Base-by-base conservation (phyloP, 2,888 invertebrate species). In the Hofmannophila pseudospretella region DNA sequence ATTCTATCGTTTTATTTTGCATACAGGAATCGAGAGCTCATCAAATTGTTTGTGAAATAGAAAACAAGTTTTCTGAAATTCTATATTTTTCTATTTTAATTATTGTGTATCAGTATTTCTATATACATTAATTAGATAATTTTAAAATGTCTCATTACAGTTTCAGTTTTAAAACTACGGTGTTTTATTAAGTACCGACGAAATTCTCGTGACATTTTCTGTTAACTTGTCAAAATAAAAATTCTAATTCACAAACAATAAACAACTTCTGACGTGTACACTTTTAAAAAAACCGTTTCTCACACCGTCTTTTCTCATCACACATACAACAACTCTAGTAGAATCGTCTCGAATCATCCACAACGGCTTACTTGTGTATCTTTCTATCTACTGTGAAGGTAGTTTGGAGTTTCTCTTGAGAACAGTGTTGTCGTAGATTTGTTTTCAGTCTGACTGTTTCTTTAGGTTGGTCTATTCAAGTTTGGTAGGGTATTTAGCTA, bases 281-380 rank as follows among this genome's bases (percentile, higher is more conserved):
- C n/a, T n/a, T n/a, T n/a, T n/a, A n/a, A n/a, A n/a, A n/a, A n/a
- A n/a, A n/a, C n/a, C n/a, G n/a, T n/a, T n/a, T n/a, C n/a, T n/a
- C n/a, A n/a, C n/a, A n/a, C n/a, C 23, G 23, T 23, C 23, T 31
- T 7, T 25, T 34, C 34, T 34, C 38, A 38, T 38, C 38, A 38
- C 39, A 39, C 39, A 39, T 39, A 34, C 30, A 35, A 25, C 10
- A 19, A 36, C 31, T 31, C 14, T 25, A 14, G 7, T 30, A 30
- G 9, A 8, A 7, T 16, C 54, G 70, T 70, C 60, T 74, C 73
- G 69, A 70, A 65, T 79, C 80, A 82, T 80, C 70, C 77, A 77
- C 74, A 71, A 77, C 54, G 78, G 80, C 82, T 85, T 85, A 85
- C 85, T 85, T 85, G 85, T 85, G 84, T 84, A 82, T 84, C 80